Conservation (phyloP, 2,113 vertebrate species). For the Pteronura brasiliensis region DNA sequence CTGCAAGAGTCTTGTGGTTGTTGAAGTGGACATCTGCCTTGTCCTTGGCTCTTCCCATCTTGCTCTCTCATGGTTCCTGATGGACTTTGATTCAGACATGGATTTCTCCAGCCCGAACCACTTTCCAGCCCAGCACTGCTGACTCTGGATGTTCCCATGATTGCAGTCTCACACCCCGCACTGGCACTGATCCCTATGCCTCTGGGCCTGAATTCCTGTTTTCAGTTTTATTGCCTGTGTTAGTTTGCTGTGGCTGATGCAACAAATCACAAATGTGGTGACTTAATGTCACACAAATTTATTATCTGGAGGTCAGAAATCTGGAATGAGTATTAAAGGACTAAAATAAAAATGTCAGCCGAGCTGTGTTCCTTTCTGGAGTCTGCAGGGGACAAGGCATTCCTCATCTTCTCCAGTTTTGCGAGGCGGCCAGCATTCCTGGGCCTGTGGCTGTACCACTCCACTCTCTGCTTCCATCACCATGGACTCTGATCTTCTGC, state of each 20-base stretch:
- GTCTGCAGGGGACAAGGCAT: background rate
- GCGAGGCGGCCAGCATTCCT: background rate
- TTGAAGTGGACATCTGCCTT: background rate
- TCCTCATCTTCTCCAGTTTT: background rate
- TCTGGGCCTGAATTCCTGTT: background rate
- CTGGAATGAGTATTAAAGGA: background rate
- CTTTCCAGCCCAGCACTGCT: background rate
- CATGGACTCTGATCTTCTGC: background rate
- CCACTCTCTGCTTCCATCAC: background rate
- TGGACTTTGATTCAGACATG: background rate
- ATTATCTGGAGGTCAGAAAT: background rate
- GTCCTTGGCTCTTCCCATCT: background rate
- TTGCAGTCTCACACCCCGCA: background rate
- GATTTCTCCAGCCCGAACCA: background rate
- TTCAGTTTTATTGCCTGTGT: background rate
- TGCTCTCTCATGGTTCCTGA: background rate
- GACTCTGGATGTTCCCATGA: background rate
- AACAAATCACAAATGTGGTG: background rate
- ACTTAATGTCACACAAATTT: background rate
- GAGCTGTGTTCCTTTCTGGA: background rate
- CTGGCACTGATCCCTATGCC: background rate
- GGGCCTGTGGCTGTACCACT: background rate
- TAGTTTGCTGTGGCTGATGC: background rate
- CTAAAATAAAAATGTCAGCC: background rate
- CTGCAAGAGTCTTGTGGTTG: background rate